Conservation (phyloP, 2,113 vertebrate genomes). For the Corvus moneduloides region DNA sequence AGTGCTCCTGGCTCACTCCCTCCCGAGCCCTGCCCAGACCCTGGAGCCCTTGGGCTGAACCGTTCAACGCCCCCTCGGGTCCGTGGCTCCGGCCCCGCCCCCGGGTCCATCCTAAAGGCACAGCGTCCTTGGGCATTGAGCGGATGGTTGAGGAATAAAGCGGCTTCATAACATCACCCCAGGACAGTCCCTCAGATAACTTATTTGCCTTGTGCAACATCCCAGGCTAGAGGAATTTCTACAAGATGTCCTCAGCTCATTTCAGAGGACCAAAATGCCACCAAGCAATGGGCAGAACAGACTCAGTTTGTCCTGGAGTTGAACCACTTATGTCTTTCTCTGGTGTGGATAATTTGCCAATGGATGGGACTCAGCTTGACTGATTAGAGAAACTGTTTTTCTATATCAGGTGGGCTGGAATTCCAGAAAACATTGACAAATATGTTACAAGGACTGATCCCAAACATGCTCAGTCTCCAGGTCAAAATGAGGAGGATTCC, state of each 20-base stretch:
- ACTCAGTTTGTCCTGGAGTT: neutral
- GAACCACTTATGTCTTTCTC: neutral
- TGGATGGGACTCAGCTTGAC: neutral
- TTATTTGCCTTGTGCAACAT: neutral
- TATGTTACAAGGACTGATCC: neutral
- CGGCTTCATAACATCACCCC: no score
- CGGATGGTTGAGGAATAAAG: no score
- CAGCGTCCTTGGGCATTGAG: no score
- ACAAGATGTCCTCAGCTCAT: neutral
- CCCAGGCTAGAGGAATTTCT: neutral
- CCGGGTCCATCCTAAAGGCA: no score
- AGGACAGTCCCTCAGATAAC: neutral
- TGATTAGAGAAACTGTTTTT: neutral
- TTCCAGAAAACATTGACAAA: neutral
- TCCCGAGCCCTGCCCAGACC: no score
- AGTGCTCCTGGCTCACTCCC: no score
- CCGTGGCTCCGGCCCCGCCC: no score
- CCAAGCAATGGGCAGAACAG: neutral
- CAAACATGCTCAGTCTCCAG: neutral
- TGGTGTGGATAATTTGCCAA: neutral
- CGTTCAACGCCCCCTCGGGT: no score
- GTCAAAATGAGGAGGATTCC: neutral
- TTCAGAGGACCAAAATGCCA: neutral
- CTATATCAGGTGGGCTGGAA: neutral
- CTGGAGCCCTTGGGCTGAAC: no score